phyloP scores from a whole-genome alignment of 2,888 invertebrate species.

The Apamea crenata region DNA sequence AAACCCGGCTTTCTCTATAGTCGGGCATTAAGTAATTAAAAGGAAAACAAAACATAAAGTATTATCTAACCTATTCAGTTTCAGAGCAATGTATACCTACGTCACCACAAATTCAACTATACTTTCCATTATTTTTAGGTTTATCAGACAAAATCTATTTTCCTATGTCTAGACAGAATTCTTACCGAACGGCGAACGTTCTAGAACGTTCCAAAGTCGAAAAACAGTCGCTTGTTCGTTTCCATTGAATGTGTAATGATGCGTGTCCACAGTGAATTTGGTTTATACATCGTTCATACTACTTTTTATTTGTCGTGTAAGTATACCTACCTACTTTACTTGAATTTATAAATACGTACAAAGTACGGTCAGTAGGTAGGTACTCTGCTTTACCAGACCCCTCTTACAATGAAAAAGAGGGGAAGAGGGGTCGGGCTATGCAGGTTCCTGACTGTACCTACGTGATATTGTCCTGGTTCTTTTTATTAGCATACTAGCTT shows the following conservation, averaged over 20 bases:
- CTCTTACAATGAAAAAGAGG: background rate
- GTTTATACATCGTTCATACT: conserved; percentile 40
- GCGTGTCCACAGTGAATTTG: conserved; percentile 47
- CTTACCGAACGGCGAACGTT: no score
- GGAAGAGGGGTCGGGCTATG: no score
- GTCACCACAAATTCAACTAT: background rate
- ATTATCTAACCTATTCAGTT: background rate
- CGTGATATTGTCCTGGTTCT: background rate
- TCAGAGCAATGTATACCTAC: background rate
- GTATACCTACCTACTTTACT: background rate
- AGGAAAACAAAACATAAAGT: background rate
- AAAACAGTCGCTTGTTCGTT: conserved; percentile 31
- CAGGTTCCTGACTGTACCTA: background rate
- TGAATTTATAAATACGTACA: conserved; percentile 18
- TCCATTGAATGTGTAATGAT: conserved; percentile 47
- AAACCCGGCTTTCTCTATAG: background rate
- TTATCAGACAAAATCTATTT: background rate
- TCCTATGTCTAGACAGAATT: conserved; percentile 6
- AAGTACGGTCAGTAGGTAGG: background rate
- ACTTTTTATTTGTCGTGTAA: conserved; percentile 24
- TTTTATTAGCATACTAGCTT: background rate
- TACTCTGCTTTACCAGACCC: background rate
- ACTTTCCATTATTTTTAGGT: background rate
- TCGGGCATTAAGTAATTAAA: background rate
- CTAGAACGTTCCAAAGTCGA: conserved; percentile 25